Conservation (phyloP, 2,797 vertebrate genomes). For the Pseudochromis fuscus region DNA sequence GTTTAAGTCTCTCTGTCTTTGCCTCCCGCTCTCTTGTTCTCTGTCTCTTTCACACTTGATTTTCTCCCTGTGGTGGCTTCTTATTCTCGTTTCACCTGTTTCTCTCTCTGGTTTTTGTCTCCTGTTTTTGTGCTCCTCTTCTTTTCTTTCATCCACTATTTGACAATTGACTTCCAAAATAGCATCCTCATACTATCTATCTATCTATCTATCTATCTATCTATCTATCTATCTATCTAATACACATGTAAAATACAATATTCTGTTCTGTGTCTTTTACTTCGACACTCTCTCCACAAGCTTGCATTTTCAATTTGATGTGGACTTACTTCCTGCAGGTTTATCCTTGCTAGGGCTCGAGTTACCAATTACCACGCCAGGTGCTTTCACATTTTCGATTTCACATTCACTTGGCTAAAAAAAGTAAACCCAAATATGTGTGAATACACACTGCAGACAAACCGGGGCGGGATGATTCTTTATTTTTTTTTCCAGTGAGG, state of each 20-base stretch:
- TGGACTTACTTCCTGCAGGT: constrained; percentile 71
- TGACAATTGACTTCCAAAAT: background rate
- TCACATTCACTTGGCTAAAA: constrained; percentile 63
- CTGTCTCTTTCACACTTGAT: constrained; percentile 30
- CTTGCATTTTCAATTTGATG: constrained; percentile 64
- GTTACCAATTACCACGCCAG: constrained; percentile 61
- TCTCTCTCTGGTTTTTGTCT: constrained; percentile 3
- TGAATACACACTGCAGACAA: constrained; percentile 33
- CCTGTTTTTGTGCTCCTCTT: constrained; percentile 1
- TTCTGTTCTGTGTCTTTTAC: background rate
- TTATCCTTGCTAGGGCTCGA: constrained; percentile 43
- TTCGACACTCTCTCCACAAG: constrained; percentile 24
- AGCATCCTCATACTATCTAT: background rate
- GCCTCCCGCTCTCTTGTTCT: constrained; percentile 21
- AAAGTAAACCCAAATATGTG: constrained; percentile 58
- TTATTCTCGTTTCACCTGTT: constrained; percentile 28
- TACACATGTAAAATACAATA: background rate
- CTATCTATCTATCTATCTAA: constrained; percentile 14
- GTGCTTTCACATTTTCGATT: constrained; percentile 62
- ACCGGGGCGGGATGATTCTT: background rate
- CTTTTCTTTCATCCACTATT: background rate
- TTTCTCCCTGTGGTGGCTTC: constrained; percentile 24
- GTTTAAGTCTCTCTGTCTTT: constrained; percentile 42
- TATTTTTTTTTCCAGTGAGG: background rate
- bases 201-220: constrained; percentile 15